Percentiles rank a stretch among this genome's conserved stretches.
Conservation (phyloP, 2,113 vertebrate genomes). For the Phasianus colchicus region DNA sequence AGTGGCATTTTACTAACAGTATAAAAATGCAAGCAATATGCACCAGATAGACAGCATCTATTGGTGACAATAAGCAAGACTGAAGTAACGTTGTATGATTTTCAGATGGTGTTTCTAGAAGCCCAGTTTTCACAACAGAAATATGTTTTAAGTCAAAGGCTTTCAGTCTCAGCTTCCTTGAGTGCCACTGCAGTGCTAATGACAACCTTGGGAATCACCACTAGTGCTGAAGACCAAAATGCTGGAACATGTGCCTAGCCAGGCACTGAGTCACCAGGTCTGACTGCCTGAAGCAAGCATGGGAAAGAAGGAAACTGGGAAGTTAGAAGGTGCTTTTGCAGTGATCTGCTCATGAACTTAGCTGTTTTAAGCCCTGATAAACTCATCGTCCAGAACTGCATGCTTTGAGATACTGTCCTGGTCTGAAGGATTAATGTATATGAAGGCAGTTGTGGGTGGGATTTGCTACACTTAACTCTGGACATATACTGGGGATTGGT, state of each 20-base stretch:
- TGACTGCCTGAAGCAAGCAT: neutral
- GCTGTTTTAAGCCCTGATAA: neutral
- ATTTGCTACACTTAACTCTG: neutral
- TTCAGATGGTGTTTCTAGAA: neutral
- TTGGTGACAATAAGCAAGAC: neutral
- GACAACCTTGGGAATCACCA: fast-evolving
- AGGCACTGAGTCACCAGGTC: neutral
- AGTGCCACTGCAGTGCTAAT: neutral
- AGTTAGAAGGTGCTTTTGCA: neutral
- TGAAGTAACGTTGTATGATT: neutral
- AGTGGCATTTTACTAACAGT: slow-evolving; percentile 4
- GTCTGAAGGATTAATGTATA: neutral
- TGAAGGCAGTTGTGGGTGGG: neutral
- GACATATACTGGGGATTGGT: neutral
- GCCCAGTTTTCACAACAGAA: neutral
- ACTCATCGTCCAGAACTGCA: fast-evolving
- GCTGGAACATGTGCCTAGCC: neutral
- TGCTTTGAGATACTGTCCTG: neutral
- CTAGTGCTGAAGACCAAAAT: neutral
- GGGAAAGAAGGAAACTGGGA: neutral
- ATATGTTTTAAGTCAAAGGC: neutral
- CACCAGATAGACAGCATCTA: neutral
- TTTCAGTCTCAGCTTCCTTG: neutral
- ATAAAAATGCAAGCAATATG: neutral
- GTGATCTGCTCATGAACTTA: neutral